phyloP scores from a whole-genome alignment of 2,888 invertebrate genomes.

The Eubasilissa splendida region DNA sequence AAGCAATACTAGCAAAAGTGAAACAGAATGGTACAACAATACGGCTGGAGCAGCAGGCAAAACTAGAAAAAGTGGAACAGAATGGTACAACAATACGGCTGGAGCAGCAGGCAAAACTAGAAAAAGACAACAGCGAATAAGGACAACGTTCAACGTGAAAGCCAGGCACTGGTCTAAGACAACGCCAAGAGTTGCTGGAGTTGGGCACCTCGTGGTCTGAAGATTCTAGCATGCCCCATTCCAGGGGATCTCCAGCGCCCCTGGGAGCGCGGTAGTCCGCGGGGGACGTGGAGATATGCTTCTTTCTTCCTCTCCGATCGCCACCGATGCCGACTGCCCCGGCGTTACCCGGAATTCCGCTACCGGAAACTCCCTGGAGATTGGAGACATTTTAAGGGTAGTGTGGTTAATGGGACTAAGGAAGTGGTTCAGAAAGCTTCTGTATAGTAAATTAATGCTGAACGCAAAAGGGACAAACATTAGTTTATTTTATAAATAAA shows the following conservation, averaged over 20 bases:
- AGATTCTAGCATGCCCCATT: constrained; percentile 64
- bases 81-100: too few relatives aligned
- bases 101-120: too few relatives aligned
- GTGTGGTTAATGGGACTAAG: not conserved
- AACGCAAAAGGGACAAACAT: too few relatives aligned
- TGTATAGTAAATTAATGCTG: too few relatives aligned
- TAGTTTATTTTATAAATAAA: too few relatives aligned
- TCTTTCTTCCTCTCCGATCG: constrained; percentile 66
- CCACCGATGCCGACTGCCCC: constrained; percentile 66
- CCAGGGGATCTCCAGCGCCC: constrained; percentile 62
- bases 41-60: too few relatives aligned
- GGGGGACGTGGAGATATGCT: constrained; percentile 62
- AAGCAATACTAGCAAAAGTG: too few relatives aligned
- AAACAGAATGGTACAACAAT: too few relatives aligned
- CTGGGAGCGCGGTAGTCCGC: constrained; percentile 62
- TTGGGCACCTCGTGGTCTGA: constrained; percentile 64
- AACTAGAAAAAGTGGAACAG: too few relatives aligned
- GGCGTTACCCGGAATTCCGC: constrained; percentile 47
- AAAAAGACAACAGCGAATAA: not conserved
- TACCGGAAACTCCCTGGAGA: constrained; percentile 40
- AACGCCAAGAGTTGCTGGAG: too few relatives aligned
- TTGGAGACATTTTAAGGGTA: not conserved
- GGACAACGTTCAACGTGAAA: not conserved
- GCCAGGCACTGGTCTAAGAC: not conserved
- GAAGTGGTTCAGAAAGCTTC: not conserved